Evolutionary conservation across 1,140 invertebrate species (phyloP), one percentile per base, ranked within the genome.

Genomic region (Gonioctena quinquepunctata): DNA sequence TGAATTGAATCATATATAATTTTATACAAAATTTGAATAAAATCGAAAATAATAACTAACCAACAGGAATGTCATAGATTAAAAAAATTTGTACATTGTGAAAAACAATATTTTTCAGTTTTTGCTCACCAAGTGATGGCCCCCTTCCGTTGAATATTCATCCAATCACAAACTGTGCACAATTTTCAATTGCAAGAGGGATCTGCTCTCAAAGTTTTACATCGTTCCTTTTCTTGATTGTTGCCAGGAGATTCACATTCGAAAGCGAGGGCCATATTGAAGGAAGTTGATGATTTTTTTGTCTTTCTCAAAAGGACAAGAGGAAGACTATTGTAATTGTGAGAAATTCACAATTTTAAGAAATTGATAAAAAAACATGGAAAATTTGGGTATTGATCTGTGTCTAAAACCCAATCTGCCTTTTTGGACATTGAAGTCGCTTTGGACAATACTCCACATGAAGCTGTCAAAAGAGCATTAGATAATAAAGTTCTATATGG

Each of bases 171-270:
- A n/a, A n/a, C n/a, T n/a, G n/a, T n/a, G 33, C 13, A 54, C 13
- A 22, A 19, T n/a, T 22, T 66, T 61, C 26, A 68, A 52, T 68
- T 63, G 11, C 28, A 62, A 52, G 73, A 42, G 21, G 69, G 71
- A 76, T 86, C 86, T 57, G 84, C 83, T 79, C 93, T 94, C 68
- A 95, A 85, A 78, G 88, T 87, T 86, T 95, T 95, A 81, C 92
- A 94, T 81, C 93, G 87, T 83, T 94, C 93, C 80, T 93, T 94
- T 78, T 96, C 94, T 73, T 91, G 90, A 73, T 90, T 91, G 82
- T 92, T 94, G 79, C 95, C 94, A 25, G 94, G 93, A 33, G 91
- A 88, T 85, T 96, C 94, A 84, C 93, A 95, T 79, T 95, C 94
- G 83, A 94, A 96, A 13, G 94, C 95, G 59, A 4, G 92, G 89